phyloP scores from a whole-genome alignment of 2,113 vertebrate genomes.

The Mesitornis unicolor region DNA sequence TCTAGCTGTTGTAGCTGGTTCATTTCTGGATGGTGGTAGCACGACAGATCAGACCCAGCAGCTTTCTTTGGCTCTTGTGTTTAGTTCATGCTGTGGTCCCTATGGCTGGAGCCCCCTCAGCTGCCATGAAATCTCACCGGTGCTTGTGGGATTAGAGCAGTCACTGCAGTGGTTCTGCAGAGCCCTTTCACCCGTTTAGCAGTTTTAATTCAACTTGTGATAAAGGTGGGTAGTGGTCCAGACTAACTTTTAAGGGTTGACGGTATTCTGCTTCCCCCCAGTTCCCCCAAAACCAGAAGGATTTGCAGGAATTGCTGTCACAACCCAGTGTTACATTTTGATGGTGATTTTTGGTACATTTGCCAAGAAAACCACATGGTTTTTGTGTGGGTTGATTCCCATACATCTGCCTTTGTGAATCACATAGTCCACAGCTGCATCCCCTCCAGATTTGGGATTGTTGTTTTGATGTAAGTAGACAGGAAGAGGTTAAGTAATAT shows the following conservation, averaged over 20 bases:
- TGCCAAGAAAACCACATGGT: fast-evolving
- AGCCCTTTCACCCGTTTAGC: neutral
- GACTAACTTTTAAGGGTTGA: neutral
- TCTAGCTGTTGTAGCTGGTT: neutral
- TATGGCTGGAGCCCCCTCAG: neutral
- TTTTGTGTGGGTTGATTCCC: neutral
- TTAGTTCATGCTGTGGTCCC: neutral
- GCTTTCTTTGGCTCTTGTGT: fast-evolving
- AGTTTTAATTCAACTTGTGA: neutral
- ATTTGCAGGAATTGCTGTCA: neutral
- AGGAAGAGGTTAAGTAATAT: neutral
- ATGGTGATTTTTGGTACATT: neutral
- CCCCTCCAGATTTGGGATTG: neutral
- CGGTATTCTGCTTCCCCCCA: neutral
- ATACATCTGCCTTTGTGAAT: neutral
- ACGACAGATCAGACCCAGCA: neutral
- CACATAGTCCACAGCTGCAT: neutral
- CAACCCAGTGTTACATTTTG: neutral
- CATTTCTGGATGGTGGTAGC: neutral
- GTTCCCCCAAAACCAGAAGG: neutral
- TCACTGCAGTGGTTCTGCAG: neutral
- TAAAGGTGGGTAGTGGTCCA: neutral
- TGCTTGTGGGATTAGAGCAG: neutral
- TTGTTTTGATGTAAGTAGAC: neutral
- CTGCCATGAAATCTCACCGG: neutral